phyloP scores from a whole-genome alignment of 2,113 vertebrate genomes.

The Eptatretus burgeri region DNA sequence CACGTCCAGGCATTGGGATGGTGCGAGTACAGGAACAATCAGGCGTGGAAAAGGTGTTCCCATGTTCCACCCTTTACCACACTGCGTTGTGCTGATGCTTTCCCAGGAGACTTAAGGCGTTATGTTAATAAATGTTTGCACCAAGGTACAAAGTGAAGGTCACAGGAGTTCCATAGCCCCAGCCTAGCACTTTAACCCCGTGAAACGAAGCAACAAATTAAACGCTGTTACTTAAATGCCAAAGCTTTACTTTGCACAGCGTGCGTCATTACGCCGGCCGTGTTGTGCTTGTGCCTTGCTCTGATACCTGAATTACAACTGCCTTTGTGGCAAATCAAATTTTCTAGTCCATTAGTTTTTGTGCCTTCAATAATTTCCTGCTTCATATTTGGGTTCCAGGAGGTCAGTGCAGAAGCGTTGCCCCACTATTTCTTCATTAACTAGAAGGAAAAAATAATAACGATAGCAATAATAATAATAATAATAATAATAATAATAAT shows the following conservation, averaged over 20 bases:
- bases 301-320: neutral
- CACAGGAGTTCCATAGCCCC: too few species aligned
- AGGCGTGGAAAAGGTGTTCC: too few species aligned
- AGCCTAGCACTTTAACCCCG: neutral
- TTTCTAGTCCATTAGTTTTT: conserved; percentile 1
- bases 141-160: too few species aligned
- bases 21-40: too few species aligned
- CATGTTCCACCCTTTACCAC: too few species aligned
- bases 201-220: conserved; percentile 6
- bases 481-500: neutral
- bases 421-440: neutral
- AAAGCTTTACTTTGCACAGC: neutral
- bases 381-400: neutral
- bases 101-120: too few species aligned
- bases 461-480: neutral
- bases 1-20: too few species aligned
- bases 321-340: neutral
- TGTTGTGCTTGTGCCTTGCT: neutral
- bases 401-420: neutral
- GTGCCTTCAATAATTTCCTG: neutral
- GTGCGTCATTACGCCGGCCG: neutral
- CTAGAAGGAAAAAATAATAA: neutral
- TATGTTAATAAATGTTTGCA: too few species aligned
- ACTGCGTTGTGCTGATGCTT: too few species aligned
- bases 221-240: conserved; percentile 6